Evolutionary conservation across 1,140 invertebrate species (phyloP).

Genomic region (Diorhabda sublineata): DNA sequence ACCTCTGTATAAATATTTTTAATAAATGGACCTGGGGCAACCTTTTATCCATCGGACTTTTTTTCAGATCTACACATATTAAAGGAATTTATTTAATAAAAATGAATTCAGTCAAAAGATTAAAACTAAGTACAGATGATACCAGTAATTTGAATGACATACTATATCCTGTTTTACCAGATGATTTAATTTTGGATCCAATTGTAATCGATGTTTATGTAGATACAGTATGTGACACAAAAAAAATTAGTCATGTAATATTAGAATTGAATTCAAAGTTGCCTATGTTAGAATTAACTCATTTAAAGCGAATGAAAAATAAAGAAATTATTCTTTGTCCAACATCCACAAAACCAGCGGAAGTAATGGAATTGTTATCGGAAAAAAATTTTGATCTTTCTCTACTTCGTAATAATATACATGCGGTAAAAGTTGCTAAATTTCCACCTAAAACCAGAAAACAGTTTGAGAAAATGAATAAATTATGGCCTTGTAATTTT

Average conservation of each 20-base stretch:
- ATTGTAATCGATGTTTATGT: conserved; percentile 57
- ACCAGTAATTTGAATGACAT: not conserved
- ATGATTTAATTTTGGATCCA: conserved; percentile 52
- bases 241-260: conserved; percentile 62
- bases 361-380: conserved; percentile 51
- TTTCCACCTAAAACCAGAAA: conserved; percentile 57
- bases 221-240: conserved; percentile 56
- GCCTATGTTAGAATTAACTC: conserved; percentile 58
- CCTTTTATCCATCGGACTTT: not conserved
- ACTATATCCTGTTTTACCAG: conserved; percentile 49
- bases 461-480: conserved; percentile 62
- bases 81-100: not conserved
- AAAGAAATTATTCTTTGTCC: conserved; percentile 59
- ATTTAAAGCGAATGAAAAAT: conserved; percentile 70
- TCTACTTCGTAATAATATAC: conserved; percentile 53
- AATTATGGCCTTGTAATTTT: conserved; percentile 82
- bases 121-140: conserved; percentile 26
- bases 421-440: conserved; percentile 57
- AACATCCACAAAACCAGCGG: conserved; percentile 26
- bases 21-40: not conserved
- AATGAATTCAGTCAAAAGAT: conserved; percentile 26
- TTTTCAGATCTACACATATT: not conserved
- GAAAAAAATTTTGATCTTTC: conserved; percentile 51
- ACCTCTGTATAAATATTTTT: not conserved
- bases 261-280: conserved; percentile 53